Evolutionary conservation across 2,888 invertebrate genomes (phyloP), one percentile per base, ranked within the genome.

Genomic region (Crossocerus cetratus): DNA sequence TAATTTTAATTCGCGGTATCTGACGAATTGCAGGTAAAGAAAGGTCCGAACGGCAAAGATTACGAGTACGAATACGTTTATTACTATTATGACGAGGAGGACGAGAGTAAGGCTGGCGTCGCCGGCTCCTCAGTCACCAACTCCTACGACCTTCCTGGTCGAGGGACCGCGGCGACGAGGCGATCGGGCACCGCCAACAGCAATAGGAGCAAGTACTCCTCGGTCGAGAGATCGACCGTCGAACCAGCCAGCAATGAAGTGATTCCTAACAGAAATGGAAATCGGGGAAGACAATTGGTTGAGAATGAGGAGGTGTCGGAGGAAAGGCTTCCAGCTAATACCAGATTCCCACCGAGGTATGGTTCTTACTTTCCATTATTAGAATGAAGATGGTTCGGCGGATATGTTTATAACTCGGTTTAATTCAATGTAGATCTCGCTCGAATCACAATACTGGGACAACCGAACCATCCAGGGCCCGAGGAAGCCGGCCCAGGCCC

Each of bases 61-160:
- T 97, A 97, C 86, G 97, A 97, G 89, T 97, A 97, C 86, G 97
- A 97, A 88, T 97, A 97, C 87, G 95, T 97, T 23, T 97, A 97
- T 86, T 97, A 97, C 87, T 97, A 97, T 84, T 96, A 96, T 83
- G 96, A 97, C 83, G 32, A 32, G 32, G 96, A 96, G 2, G 95
- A 95, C 20, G 90, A 89, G 42, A 87, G 86, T 55, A 90, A 91
- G 84, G 82, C 86, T 65, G 84, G 80, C 23, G 77, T 83, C 21
- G 86, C 87, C 23, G 82, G 83, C 59, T 81, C 84, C n/a, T 83
- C 87, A n/a, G 81, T 81, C 57, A 82, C 84, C 72, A 94, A 94
- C 82, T 91, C 93, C 3, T 93, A 94, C 80, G 94, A 94, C 84
- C 93, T 93, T 3, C 93, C 93, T 23, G 91, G 92, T 72, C 93